Evolutionary conservation across 1,140 invertebrate species (phyloP).

Genomic region (Sitobion miscanthi): DNA sequence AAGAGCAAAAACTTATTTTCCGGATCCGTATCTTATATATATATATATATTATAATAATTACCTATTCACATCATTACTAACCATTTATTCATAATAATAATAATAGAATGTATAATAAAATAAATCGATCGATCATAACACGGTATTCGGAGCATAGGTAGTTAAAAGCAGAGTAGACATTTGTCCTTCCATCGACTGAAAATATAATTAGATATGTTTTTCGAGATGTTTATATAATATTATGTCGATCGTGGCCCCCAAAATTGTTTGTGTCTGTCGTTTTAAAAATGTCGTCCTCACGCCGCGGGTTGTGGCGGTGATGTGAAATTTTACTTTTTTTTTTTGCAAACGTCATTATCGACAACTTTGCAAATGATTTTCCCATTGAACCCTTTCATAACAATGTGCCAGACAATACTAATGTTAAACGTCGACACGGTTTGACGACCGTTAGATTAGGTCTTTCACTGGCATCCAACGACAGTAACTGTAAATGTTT

Average conservation of each 20-base stretch:
- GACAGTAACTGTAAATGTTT: not conserved
- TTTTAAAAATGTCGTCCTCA: not conserved
- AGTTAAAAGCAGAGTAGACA: not conserved
- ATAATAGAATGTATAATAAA: not conserved
- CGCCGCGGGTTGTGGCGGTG: not conserved
- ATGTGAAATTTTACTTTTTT: not conserved
- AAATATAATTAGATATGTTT: not conserved
- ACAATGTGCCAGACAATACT: not conserved
- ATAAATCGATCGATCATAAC: not conserved
- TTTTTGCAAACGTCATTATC: not conserved
- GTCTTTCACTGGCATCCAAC: not conserved
- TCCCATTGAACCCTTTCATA: not conserved
- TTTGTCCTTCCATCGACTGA: not conserved
- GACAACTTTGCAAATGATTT: not conserved
- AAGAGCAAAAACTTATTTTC: not conserved
- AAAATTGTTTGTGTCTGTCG: not conserved
- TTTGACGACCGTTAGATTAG: slow-evolving; percentile 26
- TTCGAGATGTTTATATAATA: not conserved
- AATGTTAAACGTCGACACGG: not conserved
- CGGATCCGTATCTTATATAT: not conserved
- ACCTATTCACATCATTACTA: not conserved
- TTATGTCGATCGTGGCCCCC: not conserved
- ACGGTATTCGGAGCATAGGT: too few relatives aligned
- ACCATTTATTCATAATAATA: not conserved
- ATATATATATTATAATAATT: not conserved